These are phyloP conservation scores for Eriocheir sinensis DNA, from an alignment of 1,140 invertebrate species.

Conservation along the genomic window DNA sequence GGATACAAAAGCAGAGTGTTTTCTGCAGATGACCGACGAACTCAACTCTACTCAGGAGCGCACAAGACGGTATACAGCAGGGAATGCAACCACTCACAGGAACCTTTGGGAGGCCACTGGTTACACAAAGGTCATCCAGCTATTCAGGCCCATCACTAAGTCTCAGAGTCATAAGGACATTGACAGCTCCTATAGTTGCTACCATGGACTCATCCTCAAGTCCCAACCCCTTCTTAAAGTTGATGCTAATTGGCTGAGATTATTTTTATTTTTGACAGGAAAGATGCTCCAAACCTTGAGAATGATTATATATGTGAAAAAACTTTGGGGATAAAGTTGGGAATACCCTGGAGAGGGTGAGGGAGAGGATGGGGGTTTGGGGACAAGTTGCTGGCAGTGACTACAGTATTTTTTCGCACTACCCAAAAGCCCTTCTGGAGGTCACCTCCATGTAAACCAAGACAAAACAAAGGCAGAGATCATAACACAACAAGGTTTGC, in stretches of 20 bases:
- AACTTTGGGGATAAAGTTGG: too few relatives aligned
- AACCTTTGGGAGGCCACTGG: neutral
- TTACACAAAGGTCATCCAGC: neutral
- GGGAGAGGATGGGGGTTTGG: too few relatives aligned
- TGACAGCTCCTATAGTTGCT: neutral
- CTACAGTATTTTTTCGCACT: too few relatives aligned
- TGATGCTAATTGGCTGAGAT: too few relatives aligned
- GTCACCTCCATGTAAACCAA: neutral
- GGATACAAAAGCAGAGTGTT: neutral
- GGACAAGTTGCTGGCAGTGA: too few relatives aligned
- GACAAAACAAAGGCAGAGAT: constrained; percentile 8
- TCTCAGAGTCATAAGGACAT: neutral
- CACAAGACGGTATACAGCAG: neutral
- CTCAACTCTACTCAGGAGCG: neutral
- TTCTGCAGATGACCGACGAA: neutral
- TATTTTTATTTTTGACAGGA: too few relatives aligned
- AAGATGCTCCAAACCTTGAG: too few relatives aligned
- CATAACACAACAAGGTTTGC: neutral
- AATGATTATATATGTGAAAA: too few relatives aligned
- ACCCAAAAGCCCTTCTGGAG: neutral
- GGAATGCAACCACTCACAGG: neutral
- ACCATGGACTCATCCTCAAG: too few relatives aligned
- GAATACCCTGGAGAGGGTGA: too few relatives aligned
- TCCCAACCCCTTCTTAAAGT: too few relatives aligned
- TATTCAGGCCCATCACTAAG: neutral